phyloP scores from a whole-genome alignment of 2,797 vertebrate species.

The Microctenopoma stevenorrisi region DNA sequence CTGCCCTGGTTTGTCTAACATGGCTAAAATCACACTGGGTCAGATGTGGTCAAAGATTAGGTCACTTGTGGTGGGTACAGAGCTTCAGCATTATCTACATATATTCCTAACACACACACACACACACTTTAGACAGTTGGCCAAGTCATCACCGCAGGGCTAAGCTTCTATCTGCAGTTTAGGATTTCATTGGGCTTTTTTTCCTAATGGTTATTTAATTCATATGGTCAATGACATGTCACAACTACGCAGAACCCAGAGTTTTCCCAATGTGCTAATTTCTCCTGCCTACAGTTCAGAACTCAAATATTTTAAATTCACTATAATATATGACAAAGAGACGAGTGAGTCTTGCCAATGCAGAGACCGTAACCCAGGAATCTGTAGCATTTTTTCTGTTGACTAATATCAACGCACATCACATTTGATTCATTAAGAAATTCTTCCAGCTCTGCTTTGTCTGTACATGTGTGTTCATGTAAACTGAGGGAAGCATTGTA shows the following conservation, averaged over 20 bases:
- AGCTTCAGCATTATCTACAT: not conserved
- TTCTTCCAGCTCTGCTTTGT: not conserved
- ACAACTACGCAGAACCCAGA: not conserved
- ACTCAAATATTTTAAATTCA: not conserved
- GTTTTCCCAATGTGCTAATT: not conserved
- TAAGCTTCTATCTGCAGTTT: not conserved
- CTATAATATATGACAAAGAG: no score
- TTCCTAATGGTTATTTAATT: not conserved
- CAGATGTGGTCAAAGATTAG: constrained; percentile 61
- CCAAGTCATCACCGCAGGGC: no score
- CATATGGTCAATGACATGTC: not conserved
- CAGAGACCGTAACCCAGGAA: not conserved
- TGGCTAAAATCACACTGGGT: constrained; percentile 47
- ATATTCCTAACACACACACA: not conserved
- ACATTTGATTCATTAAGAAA: not conserved
- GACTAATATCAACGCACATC: no score
- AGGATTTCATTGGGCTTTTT: not conserved
- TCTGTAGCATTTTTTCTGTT: not conserved
- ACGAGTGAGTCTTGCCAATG: not conserved
- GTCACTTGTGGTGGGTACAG: constrained; percentile 34
- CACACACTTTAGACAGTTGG: no score
- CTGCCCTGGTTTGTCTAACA: constrained; percentile 55
- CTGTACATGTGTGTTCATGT: constrained; percentile 16
- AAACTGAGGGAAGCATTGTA: constrained; percentile 11
- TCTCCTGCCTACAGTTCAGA: not conserved